These are phyloP conservation scores for Pyrocoelia pectoralis DNA, from an alignment of 2,888 invertebrate genomes.

Conservation along the genomic window DNA sequence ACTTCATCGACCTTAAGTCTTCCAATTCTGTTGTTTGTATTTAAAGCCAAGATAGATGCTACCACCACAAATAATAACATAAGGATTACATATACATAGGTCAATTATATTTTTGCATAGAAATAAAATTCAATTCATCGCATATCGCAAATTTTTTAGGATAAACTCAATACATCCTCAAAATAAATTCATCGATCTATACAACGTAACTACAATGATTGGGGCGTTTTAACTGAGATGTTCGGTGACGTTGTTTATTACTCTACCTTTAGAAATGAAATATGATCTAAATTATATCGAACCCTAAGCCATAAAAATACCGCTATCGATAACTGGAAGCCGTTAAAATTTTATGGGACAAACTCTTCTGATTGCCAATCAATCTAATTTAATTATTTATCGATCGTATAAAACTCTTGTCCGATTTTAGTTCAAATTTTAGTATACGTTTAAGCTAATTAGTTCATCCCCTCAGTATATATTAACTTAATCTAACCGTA, in stretches of 20 bases:
- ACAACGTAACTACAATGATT: conserved; percentile 33
- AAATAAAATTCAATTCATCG: too few relatives aligned
- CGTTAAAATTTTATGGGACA: conserved; percentile 18
- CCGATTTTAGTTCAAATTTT: background rate
- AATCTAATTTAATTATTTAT: conserved; percentile 17
- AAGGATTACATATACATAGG: too few relatives aligned
- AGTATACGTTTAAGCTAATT: conserved; percentile 3
- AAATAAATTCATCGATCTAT: conserved; percentile 39
- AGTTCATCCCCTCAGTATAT: conserved; percentile 11
- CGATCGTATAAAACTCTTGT: background rate
- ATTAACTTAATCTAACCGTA: conserved; percentile 18
- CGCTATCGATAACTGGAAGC: conserved; percentile 15
- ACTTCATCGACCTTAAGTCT: too few relatives aligned
- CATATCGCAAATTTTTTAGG: too few relatives aligned
- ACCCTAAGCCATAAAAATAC: conserved; percentile 21
- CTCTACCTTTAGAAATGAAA: conserved; percentile 29
- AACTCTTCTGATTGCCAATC: conserved; percentile 12
- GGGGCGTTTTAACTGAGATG: conserved; percentile 33
- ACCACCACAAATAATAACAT: too few relatives aligned
- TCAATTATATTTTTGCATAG: too few relatives aligned
- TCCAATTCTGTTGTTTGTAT: too few relatives aligned
- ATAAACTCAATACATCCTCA: conserved; percentile 40
- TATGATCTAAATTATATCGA: conserved; percentile 30
- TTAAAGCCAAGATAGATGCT: too few relatives aligned
- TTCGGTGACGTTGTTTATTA: conserved; percentile 32